phyloP scores from a whole-genome alignment of 2,797 vertebrate genomes.

The Spinus olivaceus region DNA sequence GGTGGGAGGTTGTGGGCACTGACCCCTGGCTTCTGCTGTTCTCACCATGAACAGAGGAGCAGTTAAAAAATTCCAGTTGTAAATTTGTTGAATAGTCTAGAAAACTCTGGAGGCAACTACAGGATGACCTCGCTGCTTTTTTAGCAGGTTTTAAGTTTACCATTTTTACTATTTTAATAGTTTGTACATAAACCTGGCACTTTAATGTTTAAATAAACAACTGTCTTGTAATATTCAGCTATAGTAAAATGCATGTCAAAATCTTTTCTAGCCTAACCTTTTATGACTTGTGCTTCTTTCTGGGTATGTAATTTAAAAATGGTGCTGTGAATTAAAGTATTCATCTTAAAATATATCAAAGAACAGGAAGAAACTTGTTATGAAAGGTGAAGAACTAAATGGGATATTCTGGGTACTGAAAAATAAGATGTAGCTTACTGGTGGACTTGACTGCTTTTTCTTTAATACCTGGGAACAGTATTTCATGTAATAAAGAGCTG shows the following conservation, averaged over 20 bases:
- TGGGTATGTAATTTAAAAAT: background rate
- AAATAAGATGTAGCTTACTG: background rate
- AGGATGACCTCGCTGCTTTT: slow-evolving; percentile 22
- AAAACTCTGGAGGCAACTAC: background rate
- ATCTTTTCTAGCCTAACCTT: background rate
- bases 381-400: background rate
- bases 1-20: background rate
- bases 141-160: slow-evolving; percentile 61
- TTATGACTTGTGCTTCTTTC: background rate
- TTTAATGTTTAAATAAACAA: slow-evolving; percentile 62
- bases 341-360: background rate
- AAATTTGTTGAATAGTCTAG: background rate
- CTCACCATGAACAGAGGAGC: background rate
- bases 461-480: background rate
- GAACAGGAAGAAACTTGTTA: background rate
- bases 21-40: background rate
- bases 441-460: background rate
- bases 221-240: background rate
- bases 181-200: slow-evolving; percentile 71
- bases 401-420: background rate
- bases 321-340: background rate
- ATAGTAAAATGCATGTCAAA: background rate
- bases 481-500: background rate
- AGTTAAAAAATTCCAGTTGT: background rate
- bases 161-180: slow-evolving; percentile 50